Conservation (phyloP, 1,140 invertebrate genomes). For the Venturia canescens region DNA sequence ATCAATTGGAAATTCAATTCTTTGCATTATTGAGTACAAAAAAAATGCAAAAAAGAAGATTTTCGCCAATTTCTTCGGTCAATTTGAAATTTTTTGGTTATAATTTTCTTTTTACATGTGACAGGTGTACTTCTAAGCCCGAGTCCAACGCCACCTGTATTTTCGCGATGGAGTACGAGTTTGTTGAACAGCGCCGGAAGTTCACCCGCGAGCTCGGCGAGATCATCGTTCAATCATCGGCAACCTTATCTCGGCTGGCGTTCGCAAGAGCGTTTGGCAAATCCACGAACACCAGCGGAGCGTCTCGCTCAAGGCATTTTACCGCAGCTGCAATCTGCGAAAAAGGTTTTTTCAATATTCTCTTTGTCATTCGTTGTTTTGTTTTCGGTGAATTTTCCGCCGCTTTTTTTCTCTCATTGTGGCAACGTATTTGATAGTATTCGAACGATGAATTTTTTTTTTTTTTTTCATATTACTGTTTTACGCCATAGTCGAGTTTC, state of each 20-base stretch:
- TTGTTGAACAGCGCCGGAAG: conserved; percentile 86
- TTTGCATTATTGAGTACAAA: too few species aligned
- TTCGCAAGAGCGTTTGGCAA: conserved; percentile 88
- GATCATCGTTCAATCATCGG: conserved; percentile 81
- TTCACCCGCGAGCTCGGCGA: conserved; percentile 81
- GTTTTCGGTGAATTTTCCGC: neutral
- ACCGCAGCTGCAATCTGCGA: conserved; percentile 74
- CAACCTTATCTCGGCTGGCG: conserved; percentile 94
- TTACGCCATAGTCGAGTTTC: too few species aligned
- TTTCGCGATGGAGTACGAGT: conserved; percentile 91
- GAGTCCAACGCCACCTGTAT: conserved; percentile 77
- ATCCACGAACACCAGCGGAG: conserved; percentile 90
- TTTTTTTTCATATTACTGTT: too few species aligned
- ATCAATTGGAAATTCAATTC: too few species aligned
- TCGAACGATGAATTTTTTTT: too few species aligned
- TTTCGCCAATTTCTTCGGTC: too few species aligned
- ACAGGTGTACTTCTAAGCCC: conserved; percentile 74
- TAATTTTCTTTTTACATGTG: too few species aligned
- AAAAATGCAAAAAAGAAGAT: too few species aligned
- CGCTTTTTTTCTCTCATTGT: too few species aligned
- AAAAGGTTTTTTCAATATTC: conserved; percentile 63
- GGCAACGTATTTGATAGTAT: too few species aligned
- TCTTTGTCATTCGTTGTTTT: too few species aligned
- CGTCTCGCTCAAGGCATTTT: conserved; percentile 79
- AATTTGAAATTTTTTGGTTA: too few species aligned